Percentiles rank a stretch among this genome's conserved stretches.
Evolutionary conservation across 2,797 vertebrate genomes (phyloP).

Genomic region (Muscicapa comitata): DNA sequence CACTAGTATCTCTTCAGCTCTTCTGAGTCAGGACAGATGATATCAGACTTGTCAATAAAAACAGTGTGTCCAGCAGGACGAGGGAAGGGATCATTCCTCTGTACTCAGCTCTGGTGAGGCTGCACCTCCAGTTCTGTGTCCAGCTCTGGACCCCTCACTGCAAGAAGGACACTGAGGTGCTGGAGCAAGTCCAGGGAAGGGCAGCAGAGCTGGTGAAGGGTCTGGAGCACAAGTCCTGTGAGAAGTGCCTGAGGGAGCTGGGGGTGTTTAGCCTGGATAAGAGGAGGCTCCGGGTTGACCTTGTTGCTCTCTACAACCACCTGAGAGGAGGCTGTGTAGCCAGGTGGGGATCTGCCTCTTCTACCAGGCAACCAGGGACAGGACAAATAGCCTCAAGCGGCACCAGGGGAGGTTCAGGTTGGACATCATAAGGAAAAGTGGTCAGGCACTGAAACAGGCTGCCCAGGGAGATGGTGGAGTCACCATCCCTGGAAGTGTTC

Average conservation of each 20-base stretch:
- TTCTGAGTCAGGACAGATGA: not conserved
- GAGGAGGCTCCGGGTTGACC: not conserved
- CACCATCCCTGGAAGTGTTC: not conserved
- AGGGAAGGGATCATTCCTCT: not conserved
- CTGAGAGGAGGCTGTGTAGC: not conserved
- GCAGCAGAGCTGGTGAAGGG: not conserved
- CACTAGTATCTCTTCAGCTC: not conserved
- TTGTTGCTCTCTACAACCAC: rapidly evolving
- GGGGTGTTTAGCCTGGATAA: not conserved
- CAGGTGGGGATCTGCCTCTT: rapidly evolving
- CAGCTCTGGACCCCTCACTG: not conserved
- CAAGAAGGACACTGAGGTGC: not conserved
- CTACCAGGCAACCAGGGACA: not conserved
- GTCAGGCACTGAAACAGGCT: not conserved
- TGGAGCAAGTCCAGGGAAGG: not conserved
- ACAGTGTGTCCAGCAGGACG: rapidly evolving
- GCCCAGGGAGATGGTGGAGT: not conserved
- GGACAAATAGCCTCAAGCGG: not conserved
- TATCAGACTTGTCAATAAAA: not conserved
- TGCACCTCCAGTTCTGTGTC: not conserved
- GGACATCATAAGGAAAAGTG: not conserved
- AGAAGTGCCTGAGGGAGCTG: not conserved
- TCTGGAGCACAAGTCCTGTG: not conserved
- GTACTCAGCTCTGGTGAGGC: not conserved
- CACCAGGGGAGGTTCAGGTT: not conserved